A percentile compares a stretch with the other conserved stretches of the same genome.
These are phyloP conservation scores for Emydocephalus ijimae DNA, from an alignment of 2,113 vertebrate genomes.

Conservation along the genomic window DNA sequence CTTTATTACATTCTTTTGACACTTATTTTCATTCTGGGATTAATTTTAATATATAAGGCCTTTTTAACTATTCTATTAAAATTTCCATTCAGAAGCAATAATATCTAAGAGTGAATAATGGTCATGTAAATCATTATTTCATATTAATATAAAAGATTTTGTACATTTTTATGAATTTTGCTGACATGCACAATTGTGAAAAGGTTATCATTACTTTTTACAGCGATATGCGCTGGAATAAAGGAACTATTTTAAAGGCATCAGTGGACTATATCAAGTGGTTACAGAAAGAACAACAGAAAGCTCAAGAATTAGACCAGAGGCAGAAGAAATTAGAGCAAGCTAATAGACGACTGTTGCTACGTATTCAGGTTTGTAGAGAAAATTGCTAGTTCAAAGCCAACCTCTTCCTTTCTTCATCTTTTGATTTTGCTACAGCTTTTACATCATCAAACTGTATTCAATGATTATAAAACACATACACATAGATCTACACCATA, in stretches of 20 bases:
- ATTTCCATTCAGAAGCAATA: constrained; percentile 95
- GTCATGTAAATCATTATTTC: constrained; percentile 95
- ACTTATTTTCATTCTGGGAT: constrained; percentile 97
- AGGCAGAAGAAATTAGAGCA: constrained; percentile 97
- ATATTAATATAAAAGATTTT: constrained; percentile 89
- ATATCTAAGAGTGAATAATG: constrained; percentile 98
- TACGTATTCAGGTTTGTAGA: constrained; percentile 91
- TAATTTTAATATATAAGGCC: constrained; percentile 96
- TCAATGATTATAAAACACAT: constrained; percentile 8
- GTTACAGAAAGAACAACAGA: constrained; percentile 99
- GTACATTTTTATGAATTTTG: constrained; percentile 93
- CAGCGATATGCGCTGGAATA: constrained; percentile 99
- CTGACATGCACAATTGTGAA: constrained; percentile 86
- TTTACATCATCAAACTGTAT: constrained; percentile 37
- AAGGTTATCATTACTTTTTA: constrained; percentile 88
- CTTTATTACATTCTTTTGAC: constrained; percentile 81
- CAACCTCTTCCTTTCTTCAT: constrained; percentile 16
- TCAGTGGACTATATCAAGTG: constrained; percentile 99
- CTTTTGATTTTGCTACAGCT: neutral
- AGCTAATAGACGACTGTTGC: constrained; percentile 86
- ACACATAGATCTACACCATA: neutral
- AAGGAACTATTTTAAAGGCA: constrained; percentile 99
- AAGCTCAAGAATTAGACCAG: constrained; percentile 88
- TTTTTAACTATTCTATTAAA: constrained; percentile 99
- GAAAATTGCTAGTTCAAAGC: constrained; percentile 12